Conservation (phyloP, 1,140 invertebrate genomes). For the Druon quercuslanigerum region DNA sequence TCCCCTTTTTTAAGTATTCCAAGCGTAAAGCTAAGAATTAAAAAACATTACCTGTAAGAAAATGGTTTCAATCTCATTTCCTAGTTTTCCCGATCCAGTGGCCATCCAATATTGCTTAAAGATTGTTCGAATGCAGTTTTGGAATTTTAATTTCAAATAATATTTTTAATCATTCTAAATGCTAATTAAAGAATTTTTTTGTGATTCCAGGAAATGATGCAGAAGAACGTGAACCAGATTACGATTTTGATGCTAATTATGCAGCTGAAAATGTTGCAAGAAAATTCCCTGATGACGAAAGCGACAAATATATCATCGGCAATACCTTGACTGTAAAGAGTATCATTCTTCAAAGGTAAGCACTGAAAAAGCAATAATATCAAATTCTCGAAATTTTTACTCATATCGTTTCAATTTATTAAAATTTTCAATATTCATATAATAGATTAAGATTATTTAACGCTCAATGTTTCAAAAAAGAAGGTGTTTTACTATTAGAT, state of each 20-base stretch:
- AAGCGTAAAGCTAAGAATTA: not conserved
- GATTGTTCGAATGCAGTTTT: no score
- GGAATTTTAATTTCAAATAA: no score
- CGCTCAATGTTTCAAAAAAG: not conserved
- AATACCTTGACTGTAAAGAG: constrained; percentile 81
- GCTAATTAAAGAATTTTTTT: not conserved
- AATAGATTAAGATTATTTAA: no score
- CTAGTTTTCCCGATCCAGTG: not conserved
- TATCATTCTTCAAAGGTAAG: constrained; percentile 83
- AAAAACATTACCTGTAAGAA: not conserved
- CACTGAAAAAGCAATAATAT: constrained; percentile 7
- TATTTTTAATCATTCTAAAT: no score
- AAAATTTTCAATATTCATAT: not conserved
- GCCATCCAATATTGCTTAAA: no score
- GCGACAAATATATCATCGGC: constrained; percentile 74
- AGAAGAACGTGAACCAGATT: constrained; percentile 74
- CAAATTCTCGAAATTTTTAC: not conserved
- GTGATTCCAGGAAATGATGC: constrained; percentile 69
- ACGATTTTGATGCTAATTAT: constrained; percentile 74
- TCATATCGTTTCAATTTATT: not conserved
- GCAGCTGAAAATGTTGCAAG: constrained; percentile 67
- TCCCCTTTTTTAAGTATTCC: no score
- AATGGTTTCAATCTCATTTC: not conserved
- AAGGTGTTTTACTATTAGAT: no score
- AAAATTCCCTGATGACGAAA: constrained; percentile 73